Evolutionary conservation across 2,888 invertebrate species (phyloP).

Genomic region (Harpalus rufipes): DNA sequence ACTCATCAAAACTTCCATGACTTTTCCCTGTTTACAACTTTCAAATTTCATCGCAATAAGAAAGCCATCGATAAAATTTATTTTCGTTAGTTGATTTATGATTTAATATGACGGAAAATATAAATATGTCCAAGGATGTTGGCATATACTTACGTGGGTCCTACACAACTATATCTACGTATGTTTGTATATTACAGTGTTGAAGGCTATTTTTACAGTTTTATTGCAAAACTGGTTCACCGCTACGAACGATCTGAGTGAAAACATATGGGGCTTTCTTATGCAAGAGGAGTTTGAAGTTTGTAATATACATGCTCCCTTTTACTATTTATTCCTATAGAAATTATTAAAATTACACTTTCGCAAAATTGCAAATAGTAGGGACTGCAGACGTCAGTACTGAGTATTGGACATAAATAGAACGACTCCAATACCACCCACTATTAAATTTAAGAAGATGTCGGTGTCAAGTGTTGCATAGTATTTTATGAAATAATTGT

Average conservation of each 20-base stretch:
- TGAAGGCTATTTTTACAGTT: slow-evolving; percentile 31
- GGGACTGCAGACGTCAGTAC: too few species aligned
- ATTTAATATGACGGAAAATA: slow-evolving; percentile 22
- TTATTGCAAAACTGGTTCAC: slow-evolving; percentile 31
- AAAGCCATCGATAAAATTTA: slow-evolving; percentile 47
- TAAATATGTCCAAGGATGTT: slow-evolving; percentile 49
- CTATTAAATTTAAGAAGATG: too few species aligned
- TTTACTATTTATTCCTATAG: too few species aligned
- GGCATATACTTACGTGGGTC: slow-evolving; percentile 22
- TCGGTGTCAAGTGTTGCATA: too few species aligned
- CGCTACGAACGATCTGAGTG: neutral
- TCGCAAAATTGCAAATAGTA: too few species aligned
- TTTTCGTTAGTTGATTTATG: slow-evolving; percentile 34
- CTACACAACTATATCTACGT: neutral
- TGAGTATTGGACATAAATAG: too few species aligned
- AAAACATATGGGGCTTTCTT: slow-evolving; percentile 21
- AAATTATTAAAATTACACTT: too few species aligned
- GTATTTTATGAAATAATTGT: too few species aligned
- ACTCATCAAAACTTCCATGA: slow-evolving; percentile 9
- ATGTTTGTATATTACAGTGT: slow-evolving; percentile 3
- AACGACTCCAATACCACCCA: too few species aligned
- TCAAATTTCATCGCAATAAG: slow-evolving; percentile 45
- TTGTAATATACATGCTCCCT: too few species aligned
- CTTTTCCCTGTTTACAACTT: slow-evolving; percentile 38
- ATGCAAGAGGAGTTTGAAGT: slow-evolving; percentile 8